Evolutionary conservation across 2,797 vertebrate species (phyloP).

Genomic region (Furcifer pardalis): DNA sequence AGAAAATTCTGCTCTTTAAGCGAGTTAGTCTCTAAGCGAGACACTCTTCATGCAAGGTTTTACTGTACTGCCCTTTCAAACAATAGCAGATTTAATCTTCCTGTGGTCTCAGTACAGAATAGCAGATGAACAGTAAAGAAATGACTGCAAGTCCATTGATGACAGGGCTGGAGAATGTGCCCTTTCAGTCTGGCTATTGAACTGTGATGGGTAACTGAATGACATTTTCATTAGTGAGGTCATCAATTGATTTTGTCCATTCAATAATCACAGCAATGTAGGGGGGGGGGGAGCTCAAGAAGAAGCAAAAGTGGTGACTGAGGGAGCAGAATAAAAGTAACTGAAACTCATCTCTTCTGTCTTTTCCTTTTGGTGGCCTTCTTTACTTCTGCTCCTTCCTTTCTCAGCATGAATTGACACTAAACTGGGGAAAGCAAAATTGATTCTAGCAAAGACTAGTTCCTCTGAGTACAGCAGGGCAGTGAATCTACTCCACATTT

Average conservation of each 20-base stretch:
- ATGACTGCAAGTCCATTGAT: slow-evolving; percentile 16
- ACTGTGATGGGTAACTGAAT: slow-evolving; percentile 27
- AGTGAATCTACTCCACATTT: too few relatives aligned
- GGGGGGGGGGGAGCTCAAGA: not conserved
- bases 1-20: too few relatives aligned
- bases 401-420: not conserved
- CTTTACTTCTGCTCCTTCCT: not conserved
- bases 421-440: not conserved
- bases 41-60: too few relatives aligned
- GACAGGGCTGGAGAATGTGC: slow-evolving; percentile 16
- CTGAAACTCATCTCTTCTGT: not conserved
- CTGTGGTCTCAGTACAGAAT: not conserved
- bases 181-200: slow-evolving; percentile 35
- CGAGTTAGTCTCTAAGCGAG: too few relatives aligned
- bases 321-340: too few relatives aligned
- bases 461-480: too few relatives aligned
- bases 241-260: slow-evolving; percentile 15
- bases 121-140: slow-evolving; percentile 8
- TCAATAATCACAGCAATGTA: slow-evolving; percentile 18
- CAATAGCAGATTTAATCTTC: slow-evolving; percentile 14
- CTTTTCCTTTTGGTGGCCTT: not conserved
- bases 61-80: not conserved
- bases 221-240: slow-evolving; percentile 36
- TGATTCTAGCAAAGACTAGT: too few relatives aligned
- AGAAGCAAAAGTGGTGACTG: not conserved